Base-by-base conservation (phyloP, 2,113 vertebrate genomes). In the Columba livia region DNA sequence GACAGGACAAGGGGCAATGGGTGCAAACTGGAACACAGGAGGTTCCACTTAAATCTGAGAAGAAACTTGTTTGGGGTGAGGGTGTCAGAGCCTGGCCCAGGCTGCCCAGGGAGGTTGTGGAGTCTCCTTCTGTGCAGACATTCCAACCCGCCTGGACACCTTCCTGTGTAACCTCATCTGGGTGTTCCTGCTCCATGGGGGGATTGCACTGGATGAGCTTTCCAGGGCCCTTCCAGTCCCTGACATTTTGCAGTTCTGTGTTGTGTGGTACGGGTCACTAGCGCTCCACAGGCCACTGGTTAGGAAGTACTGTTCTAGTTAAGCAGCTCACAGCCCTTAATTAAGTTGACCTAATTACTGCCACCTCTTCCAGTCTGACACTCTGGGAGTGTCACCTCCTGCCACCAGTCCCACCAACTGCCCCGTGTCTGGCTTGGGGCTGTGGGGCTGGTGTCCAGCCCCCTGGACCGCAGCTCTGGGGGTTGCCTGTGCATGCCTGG, bases 401-500 rank as follows among this genome's bases (percentile, higher is more conserved):
- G 54, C 50, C 18, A 9, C 57, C 3, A 10, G 26, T 32, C 74
- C 70, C 11, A 14, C 57, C 1, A 2, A 18, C 58, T 84, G 69
- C 40, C 31, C 26, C 5, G 0, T 0, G 1, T 38, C 75, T 82
- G 1, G 0, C 57, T 50, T 4, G 0, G 34, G 72, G 60, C 40
- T 11, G 12, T 42, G 75, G 26, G 57, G 20, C 65, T 78, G 40
- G 1, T 34, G 38, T n/a, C 36, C 42, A n/a, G 40, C 19, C 31
- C 34, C 38, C 5, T 8, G 66, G 24, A 26, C 54, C 40, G 40
- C 51, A 28, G 62, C 29, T n/a, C 31, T 11, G 0, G 1, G 58
- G 54, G 20, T 54, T 67, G 24, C 31, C 32, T 19, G 6, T 25
- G 48, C 11, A 9, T 0, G 3, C 34, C 64, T 85, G 69, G 73